Conservation (phyloP, 2,888 invertebrate species). For the Lomographa bimaculata region DNA sequence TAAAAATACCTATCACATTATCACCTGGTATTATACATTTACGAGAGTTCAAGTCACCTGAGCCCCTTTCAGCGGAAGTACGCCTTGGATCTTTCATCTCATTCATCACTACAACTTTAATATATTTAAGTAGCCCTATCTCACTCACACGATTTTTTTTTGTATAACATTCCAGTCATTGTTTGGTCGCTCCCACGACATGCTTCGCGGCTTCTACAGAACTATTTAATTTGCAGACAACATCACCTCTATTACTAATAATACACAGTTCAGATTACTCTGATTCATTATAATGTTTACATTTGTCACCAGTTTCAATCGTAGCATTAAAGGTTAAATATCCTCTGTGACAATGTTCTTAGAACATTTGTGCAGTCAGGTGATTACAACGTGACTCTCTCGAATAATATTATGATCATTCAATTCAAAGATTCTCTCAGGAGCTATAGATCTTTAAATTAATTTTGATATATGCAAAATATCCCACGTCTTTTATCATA, state of each 20-base stretch:
- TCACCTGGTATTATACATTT: conserved; percentile 16
- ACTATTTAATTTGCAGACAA: conserved; percentile 30
- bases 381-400: too few species aligned
- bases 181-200: conserved; percentile 70
- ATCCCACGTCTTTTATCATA: too few species aligned
- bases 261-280: conserved; percentile 34
- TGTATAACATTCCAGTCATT: conserved; percentile 74
- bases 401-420: too few species aligned
- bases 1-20: too few species aligned
- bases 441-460: too few species aligned
- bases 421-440: too few species aligned
- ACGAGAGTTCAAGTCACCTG: conserved; percentile 32
- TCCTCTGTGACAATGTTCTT: conserved; percentile 21
- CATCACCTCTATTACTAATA: conserved; percentile 40
- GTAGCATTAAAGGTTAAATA: conserved; percentile 30
- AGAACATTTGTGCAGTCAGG: conserved; percentile 19
- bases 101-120: conserved; percentile 23
- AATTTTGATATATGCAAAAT: too few species aligned
- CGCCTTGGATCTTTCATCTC: conserved; percentile 41
- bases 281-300: background rate
- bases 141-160: conserved; percentile 54
- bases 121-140: conserved; percentile 27
- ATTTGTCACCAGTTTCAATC: conserved; percentile 30
- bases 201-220: conserved; percentile 50
- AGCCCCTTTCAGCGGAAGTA: conserved; percentile 55